Evolutionary conservation across 2,888 invertebrate species (phyloP).

Genomic region (Sarcophaga caerulescens): DNA sequence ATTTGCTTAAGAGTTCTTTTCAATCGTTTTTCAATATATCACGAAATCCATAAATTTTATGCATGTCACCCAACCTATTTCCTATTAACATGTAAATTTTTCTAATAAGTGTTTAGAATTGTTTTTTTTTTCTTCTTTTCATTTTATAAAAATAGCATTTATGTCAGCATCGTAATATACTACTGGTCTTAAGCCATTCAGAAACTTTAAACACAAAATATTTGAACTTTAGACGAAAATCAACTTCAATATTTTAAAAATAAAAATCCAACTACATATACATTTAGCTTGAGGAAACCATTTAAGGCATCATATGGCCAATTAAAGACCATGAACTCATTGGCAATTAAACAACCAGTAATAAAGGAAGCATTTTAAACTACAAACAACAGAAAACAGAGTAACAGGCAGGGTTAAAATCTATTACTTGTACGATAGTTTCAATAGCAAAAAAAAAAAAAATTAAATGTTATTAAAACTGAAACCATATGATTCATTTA

Average conservation of each 20-base stretch:
- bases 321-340: conserved; percentile 56
- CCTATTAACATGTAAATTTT: conserved; percentile 46
- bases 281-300: neutral
- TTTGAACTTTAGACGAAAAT: neutral
- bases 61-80: conserved; percentile 45
- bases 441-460: neutral
- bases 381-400: neutral
- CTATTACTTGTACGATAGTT: neutral
- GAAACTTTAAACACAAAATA: neutral
- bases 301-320: conserved; percentile 18
- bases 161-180: conserved; percentile 12
- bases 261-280: neutral
- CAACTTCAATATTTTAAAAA: neutral
- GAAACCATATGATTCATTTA: neutral
- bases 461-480: neutral
- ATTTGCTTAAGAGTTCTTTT: no score
- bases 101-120: neutral
- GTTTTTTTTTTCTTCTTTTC: neutral
- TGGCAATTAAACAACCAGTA: conserved; percentile 27
- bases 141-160: conserved; percentile 11
- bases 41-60: conserved; percentile 48
- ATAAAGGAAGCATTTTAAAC: neutral
- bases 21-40: neutral
- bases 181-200: conserved; percentile 16
- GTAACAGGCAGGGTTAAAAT: neutral